phyloP scores from a whole-genome alignment of 2,888 invertebrate species.

The Lucinisca nassula region DNA sequence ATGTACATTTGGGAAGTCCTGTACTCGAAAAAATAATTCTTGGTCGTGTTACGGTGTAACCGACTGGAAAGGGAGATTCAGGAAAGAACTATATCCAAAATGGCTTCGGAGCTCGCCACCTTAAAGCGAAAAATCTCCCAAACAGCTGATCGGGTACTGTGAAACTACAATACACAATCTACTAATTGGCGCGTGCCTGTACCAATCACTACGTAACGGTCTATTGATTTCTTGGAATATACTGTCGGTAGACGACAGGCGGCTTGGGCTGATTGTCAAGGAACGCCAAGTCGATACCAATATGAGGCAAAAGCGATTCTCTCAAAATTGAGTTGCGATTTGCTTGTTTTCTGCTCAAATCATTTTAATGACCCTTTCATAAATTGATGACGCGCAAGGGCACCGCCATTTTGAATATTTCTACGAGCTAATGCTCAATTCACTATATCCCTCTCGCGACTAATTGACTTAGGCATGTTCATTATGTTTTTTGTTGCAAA shows the following conservation, averaged over 20 bases:
- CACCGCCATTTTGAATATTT: slow-evolving; percentile 85
- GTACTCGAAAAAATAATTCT: no score
- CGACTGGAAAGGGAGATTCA: no score
- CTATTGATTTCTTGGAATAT: slow-evolving; percentile 13
- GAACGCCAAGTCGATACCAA: background rate
- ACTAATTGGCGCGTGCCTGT: slow-evolving; percentile 10
- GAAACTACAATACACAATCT: no score
- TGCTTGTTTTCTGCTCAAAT: slow-evolving; percentile 14
- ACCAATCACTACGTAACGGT: background rate
- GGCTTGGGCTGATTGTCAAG: background rate
- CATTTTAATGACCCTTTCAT: background rate
- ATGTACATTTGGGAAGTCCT: no score
- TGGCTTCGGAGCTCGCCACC: no score
- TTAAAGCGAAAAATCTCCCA: no score
- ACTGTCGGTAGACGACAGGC: background rate
- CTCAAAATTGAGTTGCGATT: background rate
- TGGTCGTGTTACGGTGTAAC: no score
- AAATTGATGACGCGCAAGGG: slow-evolving; percentile 63
- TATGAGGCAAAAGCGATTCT: background rate
- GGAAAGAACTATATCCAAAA: no score
- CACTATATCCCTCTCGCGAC: slow-evolving; percentile 83
- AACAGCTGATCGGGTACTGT: no score
- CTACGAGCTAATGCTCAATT: slow-evolving; percentile 80
- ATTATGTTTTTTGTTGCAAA: slow-evolving; percentile 87
- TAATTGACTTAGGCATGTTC: slow-evolving; percentile 86